Conservation (phyloP, 1,140 invertebrate species). For the Chrysomallon squamiferum region DNA sequence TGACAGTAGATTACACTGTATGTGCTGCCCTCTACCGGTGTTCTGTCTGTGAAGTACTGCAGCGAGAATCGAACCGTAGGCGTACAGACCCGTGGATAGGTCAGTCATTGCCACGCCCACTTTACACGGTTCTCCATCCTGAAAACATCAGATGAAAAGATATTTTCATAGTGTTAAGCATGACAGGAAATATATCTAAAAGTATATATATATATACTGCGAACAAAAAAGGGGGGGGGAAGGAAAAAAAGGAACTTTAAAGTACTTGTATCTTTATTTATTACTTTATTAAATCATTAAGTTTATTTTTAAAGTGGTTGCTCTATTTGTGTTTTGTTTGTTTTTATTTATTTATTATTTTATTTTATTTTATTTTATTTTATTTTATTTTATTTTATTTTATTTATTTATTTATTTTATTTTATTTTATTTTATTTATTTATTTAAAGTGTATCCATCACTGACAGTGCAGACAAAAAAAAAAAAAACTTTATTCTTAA, state of each 20-base stretch:
- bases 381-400: too few relatives aligned
- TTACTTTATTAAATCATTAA: too few relatives aligned
- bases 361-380: too few relatives aligned
- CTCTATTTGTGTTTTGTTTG: too few relatives aligned
- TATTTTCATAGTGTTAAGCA: not conserved
- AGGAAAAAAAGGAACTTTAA: not conserved
- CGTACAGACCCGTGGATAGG: conserved; percentile 90
- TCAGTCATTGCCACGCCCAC: conserved; percentile 93
- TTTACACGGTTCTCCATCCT: conserved; percentile 85
- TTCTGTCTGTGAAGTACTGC: conserved; percentile 80
- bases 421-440: too few relatives aligned
- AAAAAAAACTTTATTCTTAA: too few relatives aligned
- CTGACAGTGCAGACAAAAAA: too few relatives aligned
- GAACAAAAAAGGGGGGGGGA: not conserved
- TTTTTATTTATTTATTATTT: too few relatives aligned
- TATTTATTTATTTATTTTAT: too few relatives aligned
- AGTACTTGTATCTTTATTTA: too few relatives aligned
- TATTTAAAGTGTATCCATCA: too few relatives aligned
- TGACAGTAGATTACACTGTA: conserved; percentile 92
- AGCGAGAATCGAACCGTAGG: conserved; percentile 93
- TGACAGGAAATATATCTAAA: not conserved
- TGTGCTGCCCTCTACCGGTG: conserved; percentile 87
- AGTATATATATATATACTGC: not conserved
- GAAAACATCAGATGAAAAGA: conserved; percentile 3
- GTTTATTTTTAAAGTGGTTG: too few relatives aligned